Evolutionary conservation across 2,113 vertebrate species (phyloP).

Genomic region (Leptocoma aspasia): DNA sequence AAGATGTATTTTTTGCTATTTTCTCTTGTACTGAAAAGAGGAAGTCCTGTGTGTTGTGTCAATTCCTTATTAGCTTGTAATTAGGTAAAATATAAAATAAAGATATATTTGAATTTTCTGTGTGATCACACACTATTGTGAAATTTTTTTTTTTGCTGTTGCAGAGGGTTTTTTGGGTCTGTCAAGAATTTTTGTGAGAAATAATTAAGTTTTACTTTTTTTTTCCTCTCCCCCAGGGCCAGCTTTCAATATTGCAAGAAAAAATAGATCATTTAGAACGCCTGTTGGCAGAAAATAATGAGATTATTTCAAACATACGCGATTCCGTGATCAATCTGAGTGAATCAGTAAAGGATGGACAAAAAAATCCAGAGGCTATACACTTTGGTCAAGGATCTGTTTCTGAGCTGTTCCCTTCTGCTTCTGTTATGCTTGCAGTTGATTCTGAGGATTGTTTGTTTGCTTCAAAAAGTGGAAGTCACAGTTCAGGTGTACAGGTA

Average conservation of each 20-base stretch:
- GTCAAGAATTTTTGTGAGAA: not conserved
- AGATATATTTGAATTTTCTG: not conserved
- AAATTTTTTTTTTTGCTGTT: not conserved
- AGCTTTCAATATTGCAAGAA: slow-evolving; percentile 85
- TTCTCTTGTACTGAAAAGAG: not conserved
- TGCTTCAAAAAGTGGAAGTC: slow-evolving; percentile 63
- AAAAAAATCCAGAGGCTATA: slow-evolving; percentile 64
- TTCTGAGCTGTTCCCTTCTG: slow-evolving; percentile 38
- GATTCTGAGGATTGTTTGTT: slow-evolving; percentile 76
- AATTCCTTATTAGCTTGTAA: not conserved
- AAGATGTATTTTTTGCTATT: not conserved
- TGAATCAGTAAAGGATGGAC: slow-evolving; percentile 78
- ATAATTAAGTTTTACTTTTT: not conserved
- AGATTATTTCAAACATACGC: slow-evolving; percentile 86
- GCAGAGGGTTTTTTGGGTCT: not conserved
- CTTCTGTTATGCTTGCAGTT: slow-evolving; percentile 52
- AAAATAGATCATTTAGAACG: slow-evolving; percentile 91
- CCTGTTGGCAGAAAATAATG: slow-evolving; percentile 89
- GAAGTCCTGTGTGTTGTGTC: not conserved
- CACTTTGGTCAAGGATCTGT: slow-evolving; percentile 73
- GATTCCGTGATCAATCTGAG: slow-evolving; percentile 84
- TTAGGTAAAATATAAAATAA: not conserved
- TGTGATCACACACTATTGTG: not conserved
- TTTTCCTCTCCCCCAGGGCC: slow-evolving; percentile 72
- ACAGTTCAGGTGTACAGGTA: slow-evolving; percentile 80